Evolutionary conservation across 1,140 invertebrate species (phyloP), one percentile per base, ranked within the genome.

Genomic region (Papilio helenus): DNA sequence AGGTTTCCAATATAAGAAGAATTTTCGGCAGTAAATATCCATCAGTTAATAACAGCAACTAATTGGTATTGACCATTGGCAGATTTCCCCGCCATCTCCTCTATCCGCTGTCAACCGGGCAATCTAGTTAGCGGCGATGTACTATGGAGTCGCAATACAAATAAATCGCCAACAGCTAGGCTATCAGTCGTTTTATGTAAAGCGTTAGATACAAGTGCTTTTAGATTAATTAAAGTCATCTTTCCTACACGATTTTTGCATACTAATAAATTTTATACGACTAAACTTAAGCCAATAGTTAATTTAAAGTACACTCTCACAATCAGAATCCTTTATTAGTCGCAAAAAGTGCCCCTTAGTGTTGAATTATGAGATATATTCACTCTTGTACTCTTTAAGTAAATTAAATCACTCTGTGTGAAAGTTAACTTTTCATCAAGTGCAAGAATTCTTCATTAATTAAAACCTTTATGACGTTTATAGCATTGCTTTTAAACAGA

Each of bases 71-170:
- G 72, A 49, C 71, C 39, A 72, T 74, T 74, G 39, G 44, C 23
- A 26, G 20, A 49, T 74, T 74, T 74, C 44, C 39, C 72, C 20
- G n/a, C 72, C 23, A 49, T 74, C 51, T 74, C 44, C 44, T 23
- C 72, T 23, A 44, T 46, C 20, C 44, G 42, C 42, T 42, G 39
- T 23, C 39, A 46, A 74, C 72, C 42, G n/a, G 23, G 9, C 72
- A 74, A 74, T 74, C 72, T 51, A 20, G 72, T 74, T 74, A 51
- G 72, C 39, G 39, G 72, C 51, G 51, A 20, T n/a, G 51, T 20
- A 18, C 18, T 55, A 8, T 20, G 51, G 51, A 44, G 10, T 44
- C 72, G 44, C 44, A 74, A 74, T 51, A 51, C 42, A 49, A 2
- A 74, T 74, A 29, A 74, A 14, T 16, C 42, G 39, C 23, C 44